Evolutionary conservation across 2,113 vertebrate genomes (phyloP).

Genomic region (Chloropsis hardwickii): DNA sequence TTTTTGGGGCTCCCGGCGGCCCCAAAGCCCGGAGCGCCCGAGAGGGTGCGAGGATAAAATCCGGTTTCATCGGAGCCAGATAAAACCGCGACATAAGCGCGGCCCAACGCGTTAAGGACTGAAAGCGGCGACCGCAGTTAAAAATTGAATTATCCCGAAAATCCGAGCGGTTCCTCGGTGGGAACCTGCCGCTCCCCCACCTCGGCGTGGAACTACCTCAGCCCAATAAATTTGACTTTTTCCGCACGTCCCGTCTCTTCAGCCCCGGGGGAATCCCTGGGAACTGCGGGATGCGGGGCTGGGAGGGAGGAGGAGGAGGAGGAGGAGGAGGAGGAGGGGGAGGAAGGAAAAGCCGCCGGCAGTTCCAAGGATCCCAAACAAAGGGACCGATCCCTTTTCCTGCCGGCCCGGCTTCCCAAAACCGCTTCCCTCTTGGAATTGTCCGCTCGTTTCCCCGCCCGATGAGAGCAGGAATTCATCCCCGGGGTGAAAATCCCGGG

Average conservation of each 20-base stretch:
- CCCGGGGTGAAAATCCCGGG: background rate
- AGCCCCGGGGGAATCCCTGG: background rate
- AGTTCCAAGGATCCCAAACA: background rate
- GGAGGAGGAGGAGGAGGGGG: background rate
- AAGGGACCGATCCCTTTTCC: background rate
- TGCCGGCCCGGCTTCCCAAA: background rate
- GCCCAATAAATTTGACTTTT: slow-evolving; percentile 69
- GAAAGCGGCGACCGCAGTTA: background rate
- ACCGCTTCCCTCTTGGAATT: background rate
- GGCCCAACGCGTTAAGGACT: background rate
- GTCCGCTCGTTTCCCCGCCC: background rate
- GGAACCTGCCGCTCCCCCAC: background rate
- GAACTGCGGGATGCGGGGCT: background rate
- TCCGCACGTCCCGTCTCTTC: background rate
- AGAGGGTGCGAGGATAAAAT: no score
- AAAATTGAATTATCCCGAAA: background rate
- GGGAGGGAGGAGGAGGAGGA: background rate
- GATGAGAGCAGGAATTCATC: background rate
- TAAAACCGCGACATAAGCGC: background rate
- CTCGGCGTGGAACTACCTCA: slow-evolving; percentile 69
- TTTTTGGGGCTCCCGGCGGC: background rate
- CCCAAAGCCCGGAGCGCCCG: background rate
- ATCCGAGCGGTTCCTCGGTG: background rate
- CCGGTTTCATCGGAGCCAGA: background rate
- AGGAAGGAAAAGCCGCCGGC: background rate